These are phyloP conservation scores for Casuarius casuarius DNA, from an alignment of 2,113 vertebrate species.

Conservation along the genomic window DNA sequence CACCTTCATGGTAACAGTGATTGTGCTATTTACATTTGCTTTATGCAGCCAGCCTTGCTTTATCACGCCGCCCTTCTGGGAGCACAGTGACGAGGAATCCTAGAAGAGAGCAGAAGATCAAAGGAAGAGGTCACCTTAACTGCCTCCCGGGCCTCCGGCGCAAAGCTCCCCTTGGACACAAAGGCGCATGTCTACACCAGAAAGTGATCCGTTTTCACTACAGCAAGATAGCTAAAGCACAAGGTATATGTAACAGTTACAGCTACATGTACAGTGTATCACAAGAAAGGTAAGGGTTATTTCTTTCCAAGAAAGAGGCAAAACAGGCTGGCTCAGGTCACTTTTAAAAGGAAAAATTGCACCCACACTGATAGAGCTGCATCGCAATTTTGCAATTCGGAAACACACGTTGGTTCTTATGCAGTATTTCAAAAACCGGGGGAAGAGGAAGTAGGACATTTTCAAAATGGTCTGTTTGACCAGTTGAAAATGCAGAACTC, in stretches of 20 bases:
- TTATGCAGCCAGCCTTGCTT: slow-evolving; percentile 98
- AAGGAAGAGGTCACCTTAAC: background rate
- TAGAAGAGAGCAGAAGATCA: slow-evolving; percentile 62
- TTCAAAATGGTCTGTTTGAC: background rate
- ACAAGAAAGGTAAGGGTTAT: background rate
- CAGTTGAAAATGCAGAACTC: slow-evolving; percentile 41
- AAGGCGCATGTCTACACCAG: background rate
- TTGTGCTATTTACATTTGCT: slow-evolving; percentile 96
- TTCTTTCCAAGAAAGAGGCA: background rate
- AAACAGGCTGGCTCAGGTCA: background rate
- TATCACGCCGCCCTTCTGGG: slow-evolving; percentile 93
- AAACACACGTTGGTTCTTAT: background rate
- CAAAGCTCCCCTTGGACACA: background rate
- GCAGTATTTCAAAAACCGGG: background rate
- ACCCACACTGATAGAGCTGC: background rate
- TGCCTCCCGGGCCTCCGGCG: background rate
- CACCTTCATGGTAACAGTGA: slow-evolving; percentile 98
- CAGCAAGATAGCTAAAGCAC: background rate
- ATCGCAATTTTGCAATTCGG: background rate
- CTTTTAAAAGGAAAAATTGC: background rate
- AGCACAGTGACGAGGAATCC: slow-evolving; percentile 92
- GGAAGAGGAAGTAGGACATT: background rate
- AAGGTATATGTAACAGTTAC: fast-evolving
- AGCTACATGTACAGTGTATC: fast-evolving
- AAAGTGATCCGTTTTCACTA: background rate